A percentile compares a stretch with the other conserved stretches of the same genome.
Conservation (phyloP, 1,140 invertebrate species). For the Scaptomyza montana region DNA sequence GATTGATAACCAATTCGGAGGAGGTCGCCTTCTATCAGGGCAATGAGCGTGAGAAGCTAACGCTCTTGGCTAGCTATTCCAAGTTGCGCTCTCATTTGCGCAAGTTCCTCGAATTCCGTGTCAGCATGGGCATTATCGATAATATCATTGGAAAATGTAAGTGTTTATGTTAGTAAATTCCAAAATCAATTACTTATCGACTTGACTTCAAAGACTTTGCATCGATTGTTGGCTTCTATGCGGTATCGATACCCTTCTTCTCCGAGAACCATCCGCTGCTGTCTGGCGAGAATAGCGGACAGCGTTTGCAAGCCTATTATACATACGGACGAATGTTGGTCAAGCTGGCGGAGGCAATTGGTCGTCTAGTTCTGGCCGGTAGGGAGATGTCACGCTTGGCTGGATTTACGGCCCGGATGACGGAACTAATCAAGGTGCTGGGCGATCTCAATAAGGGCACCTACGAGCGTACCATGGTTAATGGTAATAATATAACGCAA, state of each 20-base stretch:
- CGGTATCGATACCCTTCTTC: conserved; percentile 97
- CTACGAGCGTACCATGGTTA: conserved; percentile 95
- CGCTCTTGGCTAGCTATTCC: conserved; percentile 93
- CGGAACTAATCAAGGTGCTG: conserved; percentile 94
- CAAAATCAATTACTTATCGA: too few relatives aligned
- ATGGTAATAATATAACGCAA: conserved; percentile 78
- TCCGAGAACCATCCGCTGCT: conserved; percentile 88
- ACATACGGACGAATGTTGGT: conserved; percentile 98
- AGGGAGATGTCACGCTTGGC: conserved; percentile 96
- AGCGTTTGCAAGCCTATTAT: conserved; percentile 94
- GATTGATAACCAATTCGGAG: conserved; percentile 98
- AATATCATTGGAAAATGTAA: conserved; percentile 98
- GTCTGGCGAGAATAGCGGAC: conserved; percentile 86
- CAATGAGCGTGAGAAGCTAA: conserved; percentile 94
- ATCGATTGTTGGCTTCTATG: conserved; percentile 96
- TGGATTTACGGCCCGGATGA: conserved; percentile 95
- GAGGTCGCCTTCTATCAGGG: conserved; percentile 99
- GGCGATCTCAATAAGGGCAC: conserved; percentile 93
- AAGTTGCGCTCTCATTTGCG: conserved; percentile 95
- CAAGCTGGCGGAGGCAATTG: conserved; percentile 98
- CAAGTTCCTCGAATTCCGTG: conserved; percentile 95
- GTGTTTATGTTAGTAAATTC: conserved; percentile 53
- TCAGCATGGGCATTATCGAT: conserved; percentile 96
- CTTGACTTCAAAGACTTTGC: conserved; percentile 90
- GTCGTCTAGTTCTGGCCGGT: conserved; percentile 95